Evolutionary conservation across 2,113 vertebrate genomes (phyloP), one percentile per base, ranked within the genome.

Genomic region (Cinclus mexicanus): DNA sequence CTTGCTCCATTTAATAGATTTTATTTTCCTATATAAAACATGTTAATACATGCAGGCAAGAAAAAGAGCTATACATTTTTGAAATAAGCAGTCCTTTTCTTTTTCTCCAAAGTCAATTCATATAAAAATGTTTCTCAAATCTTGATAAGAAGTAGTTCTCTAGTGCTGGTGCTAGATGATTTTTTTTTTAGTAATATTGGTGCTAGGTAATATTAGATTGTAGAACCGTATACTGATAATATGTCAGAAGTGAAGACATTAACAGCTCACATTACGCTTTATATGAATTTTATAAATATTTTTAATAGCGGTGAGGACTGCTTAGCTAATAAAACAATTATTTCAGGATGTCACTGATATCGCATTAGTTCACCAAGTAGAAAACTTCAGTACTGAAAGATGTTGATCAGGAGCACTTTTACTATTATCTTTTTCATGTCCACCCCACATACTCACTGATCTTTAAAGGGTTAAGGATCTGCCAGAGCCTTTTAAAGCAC

Each of bases 271-370:
- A 3, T 14, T 37, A 64, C 3, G 33, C 64, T 88, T 75, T 57
- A 68, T 71, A 89, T 65, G 65, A 17, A 59, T 90, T 95, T 82
- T 80, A 84, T 37, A 89, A 91, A 87, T 91, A 83, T 46, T 90
- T 94, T 78, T 89, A 64, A 64, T 63, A 88, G 26, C 47, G 52
- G 21, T 46, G 55, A 87, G 42, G 19, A 23, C 19, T 3, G 1
- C 13, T 72, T 76, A n/a, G 28, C 24, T 87, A 83, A 83, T 68
- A 52, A 83, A 89, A 65, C 33, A 57, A 44, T 80, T 74, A 67
- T 95, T 91, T 71, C 42, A 83, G 35, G 14, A 63, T 35, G 22
- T 49, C 65, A 64, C 19, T 68, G 42, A 7, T 67, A 31, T 57
- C 63, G 39, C 71, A 89, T 71, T 80, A 70, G n/a, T 31, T 69